Conservation (phyloP, 2,888 invertebrate genomes). For the Dermolepida albohirtum region DNA sequence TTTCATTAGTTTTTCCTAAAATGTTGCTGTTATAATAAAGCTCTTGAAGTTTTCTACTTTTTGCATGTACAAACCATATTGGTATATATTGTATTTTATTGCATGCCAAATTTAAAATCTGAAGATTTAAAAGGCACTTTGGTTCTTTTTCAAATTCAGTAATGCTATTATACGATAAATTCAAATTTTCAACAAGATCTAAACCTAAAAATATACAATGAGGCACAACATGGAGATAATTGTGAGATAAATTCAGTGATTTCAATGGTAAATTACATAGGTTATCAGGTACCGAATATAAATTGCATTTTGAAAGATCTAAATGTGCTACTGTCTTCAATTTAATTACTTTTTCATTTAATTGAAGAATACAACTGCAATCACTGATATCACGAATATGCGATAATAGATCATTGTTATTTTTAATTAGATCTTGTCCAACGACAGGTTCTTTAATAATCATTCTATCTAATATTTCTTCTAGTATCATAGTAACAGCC, state of each 20-base stretch:
- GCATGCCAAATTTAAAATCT: constrained; percentile 15
- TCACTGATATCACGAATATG: not conserved
- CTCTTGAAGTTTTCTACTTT: constrained; percentile 23
- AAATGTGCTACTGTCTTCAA: constrained; percentile 16
- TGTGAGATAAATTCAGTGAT: constrained; percentile 29
- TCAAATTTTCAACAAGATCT: constrained; percentile 16
- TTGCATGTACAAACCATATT: constrained; percentile 27
- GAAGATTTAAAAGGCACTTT: constrained; percentile 20
- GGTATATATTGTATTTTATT: constrained; percentile 33
- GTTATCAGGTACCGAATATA: constrained; percentile 16
- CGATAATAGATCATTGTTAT: not conserved
- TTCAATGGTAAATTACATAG: constrained; percentile 18
- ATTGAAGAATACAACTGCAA: constrained; percentile 6
- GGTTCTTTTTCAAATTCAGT: constrained; percentile 34
- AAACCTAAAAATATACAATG: constrained; percentile 18
- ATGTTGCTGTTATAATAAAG: constrained; percentile 28
- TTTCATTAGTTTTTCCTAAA: constrained; percentile 31
- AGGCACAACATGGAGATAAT: constrained; percentile 15
- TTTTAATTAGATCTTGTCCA: not conserved
- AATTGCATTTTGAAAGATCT: constrained; percentile 15
- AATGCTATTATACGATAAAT: constrained; percentile 30
- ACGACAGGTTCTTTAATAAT: too few relatives aligned
- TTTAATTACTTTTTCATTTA: not conserved
- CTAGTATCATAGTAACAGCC: too few relatives aligned
- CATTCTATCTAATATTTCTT: too few relatives aligned